A percentile compares a stretch with the other conserved stretches of the same genome.
Evolutionary conservation across 2,113 vertebrate species (phyloP).

Genomic region (Salminus brasiliensis): DNA sequence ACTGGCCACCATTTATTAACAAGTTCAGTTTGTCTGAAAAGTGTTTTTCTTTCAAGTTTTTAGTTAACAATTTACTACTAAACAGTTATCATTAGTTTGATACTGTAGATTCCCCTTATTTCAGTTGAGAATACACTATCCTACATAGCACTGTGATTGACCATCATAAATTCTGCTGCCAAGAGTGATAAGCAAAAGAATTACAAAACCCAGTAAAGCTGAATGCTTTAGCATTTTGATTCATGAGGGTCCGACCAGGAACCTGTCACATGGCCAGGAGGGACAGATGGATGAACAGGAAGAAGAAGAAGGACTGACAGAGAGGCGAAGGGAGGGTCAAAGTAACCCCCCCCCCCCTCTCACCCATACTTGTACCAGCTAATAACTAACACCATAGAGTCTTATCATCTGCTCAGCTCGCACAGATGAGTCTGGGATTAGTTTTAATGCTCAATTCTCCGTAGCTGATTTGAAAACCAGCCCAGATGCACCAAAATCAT

Average conservation of each 20-base stretch:
- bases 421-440: constrained; percentile 22
- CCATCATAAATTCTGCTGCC: not conserved
- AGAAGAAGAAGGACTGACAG: constrained; percentile 31
- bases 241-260: not conserved
- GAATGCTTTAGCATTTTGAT: constrained; percentile 7
- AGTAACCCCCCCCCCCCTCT: constrained; percentile 1
- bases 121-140: too few species aligned
- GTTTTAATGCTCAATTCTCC: constrained; percentile 14
- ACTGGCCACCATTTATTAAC: too few species aligned
- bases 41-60: too few species aligned
- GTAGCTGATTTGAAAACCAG: constrained; percentile 17
- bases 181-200: not conserved
- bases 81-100: too few species aligned
- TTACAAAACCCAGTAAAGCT: not conserved
- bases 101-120: too few species aligned
- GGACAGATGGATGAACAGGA: constrained; percentile 53
- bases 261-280: constrained; percentile 24
- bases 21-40: too few species aligned
- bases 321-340: constrained; percentile 20
- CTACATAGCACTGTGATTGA: not conserved
- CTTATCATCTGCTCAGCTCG: constrained; percentile 29
- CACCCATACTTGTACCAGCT: constrained; percentile 41
- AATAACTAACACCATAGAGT: constrained; percentile 32
- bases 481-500: not conserved
- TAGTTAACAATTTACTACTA: too few species aligned